Evolutionary conservation across 1,140 invertebrate genomes (phyloP).

Genomic region (Neotoxoptera formosana): DNA sequence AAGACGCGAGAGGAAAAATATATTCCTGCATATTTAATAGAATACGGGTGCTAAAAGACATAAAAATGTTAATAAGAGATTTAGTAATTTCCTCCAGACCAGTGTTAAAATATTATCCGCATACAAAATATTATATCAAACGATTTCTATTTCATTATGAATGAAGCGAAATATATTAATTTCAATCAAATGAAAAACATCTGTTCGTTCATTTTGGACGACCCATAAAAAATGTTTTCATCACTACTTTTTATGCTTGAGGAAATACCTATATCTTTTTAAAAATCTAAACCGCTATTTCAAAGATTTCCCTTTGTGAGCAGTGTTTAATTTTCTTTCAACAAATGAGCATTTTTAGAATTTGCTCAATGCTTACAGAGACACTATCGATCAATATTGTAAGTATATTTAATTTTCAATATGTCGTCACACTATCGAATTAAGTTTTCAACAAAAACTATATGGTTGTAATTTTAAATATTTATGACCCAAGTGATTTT

Average conservation of each 20-base stretch:
- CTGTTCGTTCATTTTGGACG: neutral
- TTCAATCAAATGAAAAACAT: neutral
- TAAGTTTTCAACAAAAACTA: neutral
- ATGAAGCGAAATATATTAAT: neutral
- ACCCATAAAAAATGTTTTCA: neutral
- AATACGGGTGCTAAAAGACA: neutral
- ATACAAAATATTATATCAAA: neutral
- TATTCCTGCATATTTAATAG: neutral
- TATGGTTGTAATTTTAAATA: neutral
- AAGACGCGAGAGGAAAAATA: neutral
- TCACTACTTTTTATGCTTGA: neutral
- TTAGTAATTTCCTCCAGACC: neutral
- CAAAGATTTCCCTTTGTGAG: neutral
- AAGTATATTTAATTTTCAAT: too few relatives aligned
- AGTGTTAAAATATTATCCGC: neutral
- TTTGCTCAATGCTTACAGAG: too few relatives aligned
- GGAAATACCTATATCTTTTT: neutral
- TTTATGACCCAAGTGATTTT: neutral
- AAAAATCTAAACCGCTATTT: neutral
- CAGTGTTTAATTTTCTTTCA: neutral
- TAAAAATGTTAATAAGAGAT: neutral
- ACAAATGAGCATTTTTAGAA: neutral
- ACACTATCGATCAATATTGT: too few relatives aligned
- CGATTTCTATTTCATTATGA: neutral
- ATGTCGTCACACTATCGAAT: too few relatives aligned